These are phyloP conservation scores for Sympetrum striolatum DNA, from an alignment of 2,888 invertebrate genomes.

Conservation along the genomic window DNA sequence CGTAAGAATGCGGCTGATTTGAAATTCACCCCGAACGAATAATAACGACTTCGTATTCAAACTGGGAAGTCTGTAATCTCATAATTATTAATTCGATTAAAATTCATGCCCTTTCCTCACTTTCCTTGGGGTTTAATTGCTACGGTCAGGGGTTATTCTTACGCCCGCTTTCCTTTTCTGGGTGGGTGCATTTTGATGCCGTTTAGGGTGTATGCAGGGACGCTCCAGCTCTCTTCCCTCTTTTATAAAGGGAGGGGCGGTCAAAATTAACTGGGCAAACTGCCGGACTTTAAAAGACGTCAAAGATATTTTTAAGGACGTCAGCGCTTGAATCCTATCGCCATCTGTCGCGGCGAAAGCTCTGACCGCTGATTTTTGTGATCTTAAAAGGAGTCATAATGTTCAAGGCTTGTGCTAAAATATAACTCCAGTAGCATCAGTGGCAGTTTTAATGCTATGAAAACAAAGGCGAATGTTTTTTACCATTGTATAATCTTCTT, in stretches of 20 bases:
- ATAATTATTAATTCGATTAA: no score
- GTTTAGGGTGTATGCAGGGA: background rate
- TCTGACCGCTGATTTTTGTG: background rate
- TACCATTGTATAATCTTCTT: no score
- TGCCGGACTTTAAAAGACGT: background rate
- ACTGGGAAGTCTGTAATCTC: no score
- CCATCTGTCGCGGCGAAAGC: background rate
- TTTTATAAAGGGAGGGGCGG: background rate
- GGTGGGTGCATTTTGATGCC: background rate
- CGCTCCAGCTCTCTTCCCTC: no score
- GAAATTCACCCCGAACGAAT: no score
- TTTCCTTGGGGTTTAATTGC: no score
- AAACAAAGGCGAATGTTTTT: background rate
- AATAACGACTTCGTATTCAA: no score
- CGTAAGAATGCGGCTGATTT: no score
- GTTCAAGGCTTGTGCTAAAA: background rate
- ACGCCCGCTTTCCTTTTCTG: no score
- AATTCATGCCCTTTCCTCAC: no score
- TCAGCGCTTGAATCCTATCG: background rate
- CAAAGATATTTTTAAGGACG: constrained; percentile 13
- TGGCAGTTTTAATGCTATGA: background rate
- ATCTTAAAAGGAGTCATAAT: background rate
- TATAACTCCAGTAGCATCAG: background rate
- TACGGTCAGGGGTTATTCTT: no score
- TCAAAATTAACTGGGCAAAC: background rate